Evolutionary conservation across 2,797 vertebrate species (phyloP), one percentile per base, ranked within the genome.

Genomic region (Tapera naevia): DNA sequence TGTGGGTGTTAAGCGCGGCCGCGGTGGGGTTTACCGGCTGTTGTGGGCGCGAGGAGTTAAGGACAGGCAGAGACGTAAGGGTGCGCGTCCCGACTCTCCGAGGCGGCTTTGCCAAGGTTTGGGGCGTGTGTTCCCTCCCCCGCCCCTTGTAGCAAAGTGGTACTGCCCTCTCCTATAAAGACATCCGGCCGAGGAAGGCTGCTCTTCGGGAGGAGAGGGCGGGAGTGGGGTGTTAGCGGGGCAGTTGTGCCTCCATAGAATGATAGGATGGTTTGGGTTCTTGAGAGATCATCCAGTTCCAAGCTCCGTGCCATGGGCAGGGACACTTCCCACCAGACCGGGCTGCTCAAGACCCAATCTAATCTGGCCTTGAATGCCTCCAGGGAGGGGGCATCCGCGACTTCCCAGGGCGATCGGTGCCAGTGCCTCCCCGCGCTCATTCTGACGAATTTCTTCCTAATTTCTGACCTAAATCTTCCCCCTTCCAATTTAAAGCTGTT

Each of bases 141-240:
- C 7, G 14, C 32, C 24, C 33, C 13, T 2, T 11, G 0, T 1
- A 12, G 33, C 0, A 50, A 37, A 24, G 58, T 73, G 87, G 89
- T 80, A 43, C 32, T 6, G 46, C 30, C 87, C 30, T 28, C 5
- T 4, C 0, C 0, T 10, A 11, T 35, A 87, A 81, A 3, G 15
- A 0, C 0, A 7, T 17, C 25, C 1, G 22, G 46, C 24, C 0
- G 16, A 1, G 4, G 0, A 0, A 1, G 1, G 0, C 1, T 3
- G 0, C 1, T 0, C 0, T 8, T 4, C 1, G 39, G 5, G 2
- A 1, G 2, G 4, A 16, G 32, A 2, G 22, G 22, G 25, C 11
- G 2, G 12, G 4, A 1, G 5, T 23, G 2, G 15, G n/a, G n/a
- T n/a, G n/a, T n/a, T n/a, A n/a, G n/a, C n/a, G n/a, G 24, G 4